Evolutionary conservation across 92 coral and sea anemone species (phyloP).

Genomic region (Palythoa caribaeorum): DNA sequence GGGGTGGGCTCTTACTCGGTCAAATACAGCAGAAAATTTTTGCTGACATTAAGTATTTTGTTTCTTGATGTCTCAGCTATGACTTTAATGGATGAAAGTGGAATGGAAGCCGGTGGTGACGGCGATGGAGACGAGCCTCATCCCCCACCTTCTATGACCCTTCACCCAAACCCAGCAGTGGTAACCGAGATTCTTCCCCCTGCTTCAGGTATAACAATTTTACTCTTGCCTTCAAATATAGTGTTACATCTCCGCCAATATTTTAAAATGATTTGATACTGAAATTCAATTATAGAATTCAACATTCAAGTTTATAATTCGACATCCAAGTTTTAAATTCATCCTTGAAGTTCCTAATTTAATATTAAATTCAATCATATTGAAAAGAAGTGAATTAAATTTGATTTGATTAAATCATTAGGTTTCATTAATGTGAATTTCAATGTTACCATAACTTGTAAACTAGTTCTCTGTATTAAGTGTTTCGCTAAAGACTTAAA

Average conservation of each 20-base stretch:
- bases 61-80: conserved; percentile 36
- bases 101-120: conserved; percentile 47
- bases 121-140: conserved; percentile 57
- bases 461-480: too few relatives aligned
- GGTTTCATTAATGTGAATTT: not conserved
- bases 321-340: conserved; percentile 13
- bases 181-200: conserved; percentile 94
- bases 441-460: too few relatives aligned
- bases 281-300: not conserved
- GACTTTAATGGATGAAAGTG: conserved; percentile 56
- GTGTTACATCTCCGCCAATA: too few relatives aligned
- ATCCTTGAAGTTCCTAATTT: too few relatives aligned
- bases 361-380: too few relatives aligned
- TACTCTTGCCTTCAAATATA: not conserved
- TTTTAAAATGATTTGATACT: not conserved
- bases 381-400: too few relatives aligned
- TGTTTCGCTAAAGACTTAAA: too few relatives aligned
- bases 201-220: conserved; percentile 72
- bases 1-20: too few relatives aligned
- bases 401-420: not conserved
- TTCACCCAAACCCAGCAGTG: conserved; percentile 75
- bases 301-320: conserved; percentile 3
- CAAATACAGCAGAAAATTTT: too few relatives aligned
- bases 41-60: not conserved
- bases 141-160: conserved; percentile 50